Conservation (phyloP, 1,140 invertebrate genomes). For the Psix sp. region DNA sequence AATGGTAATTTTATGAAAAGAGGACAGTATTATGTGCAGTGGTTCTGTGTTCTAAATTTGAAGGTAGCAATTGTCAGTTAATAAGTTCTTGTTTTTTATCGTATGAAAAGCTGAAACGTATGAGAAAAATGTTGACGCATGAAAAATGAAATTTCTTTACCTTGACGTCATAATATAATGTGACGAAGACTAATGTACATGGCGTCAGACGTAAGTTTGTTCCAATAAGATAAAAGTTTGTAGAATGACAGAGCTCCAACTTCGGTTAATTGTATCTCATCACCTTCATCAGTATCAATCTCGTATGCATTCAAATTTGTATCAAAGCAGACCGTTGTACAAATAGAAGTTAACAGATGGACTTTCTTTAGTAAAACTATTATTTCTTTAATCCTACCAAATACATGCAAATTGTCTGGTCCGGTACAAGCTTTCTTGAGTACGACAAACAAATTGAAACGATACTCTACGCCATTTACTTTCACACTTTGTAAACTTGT, state of each 20-base stretch:
- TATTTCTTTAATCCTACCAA: constrained; percentile 33
- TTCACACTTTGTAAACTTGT: constrained; percentile 7
- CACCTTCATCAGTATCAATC: constrained; percentile 4
- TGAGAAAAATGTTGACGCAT: neutral
- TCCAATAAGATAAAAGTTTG: constrained; percentile 27
- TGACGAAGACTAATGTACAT: constrained; percentile 23
- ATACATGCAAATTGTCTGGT: constrained; percentile 26
- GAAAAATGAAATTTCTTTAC: constrained; percentile 10
- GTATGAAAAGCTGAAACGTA: neutral
- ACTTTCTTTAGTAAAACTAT: constrained; percentile 20
- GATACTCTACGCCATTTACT: constrained; percentile 46
- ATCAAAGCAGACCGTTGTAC: constrained; percentile 15
- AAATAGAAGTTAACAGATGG: constrained; percentile 23
- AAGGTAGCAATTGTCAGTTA: no score
- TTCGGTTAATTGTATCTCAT: constrained; percentile 4
- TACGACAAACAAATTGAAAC: constrained; percentile 26
- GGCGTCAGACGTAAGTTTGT: neutral
- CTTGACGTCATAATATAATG: constrained; percentile 22
- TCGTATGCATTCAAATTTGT: constrained; percentile 15
- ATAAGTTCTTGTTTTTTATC: no score
- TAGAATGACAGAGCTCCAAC: constrained; percentile 11
- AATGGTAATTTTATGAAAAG: no score
- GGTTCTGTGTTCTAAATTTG: no score
- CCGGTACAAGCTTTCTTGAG: constrained; percentile 10
- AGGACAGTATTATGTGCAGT: no score